Conservation (phyloP, 2,888 invertebrate species). For the Hirtodrosophila histrioides region DNA sequence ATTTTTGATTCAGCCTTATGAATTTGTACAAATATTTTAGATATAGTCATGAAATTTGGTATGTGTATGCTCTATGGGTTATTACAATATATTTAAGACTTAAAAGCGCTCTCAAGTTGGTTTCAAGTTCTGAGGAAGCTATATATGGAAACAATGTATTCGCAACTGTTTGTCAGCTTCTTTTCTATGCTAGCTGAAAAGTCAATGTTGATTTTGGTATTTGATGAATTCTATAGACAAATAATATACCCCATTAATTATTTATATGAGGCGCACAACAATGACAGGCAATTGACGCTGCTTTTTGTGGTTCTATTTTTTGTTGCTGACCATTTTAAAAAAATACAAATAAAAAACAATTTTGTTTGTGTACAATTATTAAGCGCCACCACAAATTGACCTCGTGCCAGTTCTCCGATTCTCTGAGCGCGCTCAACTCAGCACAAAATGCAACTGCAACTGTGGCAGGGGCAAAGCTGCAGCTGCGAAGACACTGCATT, state of each 20-base stretch:
- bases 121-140: too few relatives aligned
- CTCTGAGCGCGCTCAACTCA: constrained; percentile 20
- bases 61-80: too few relatives aligned
- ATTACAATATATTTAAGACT: too few relatives aligned
- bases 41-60: too few relatives aligned
- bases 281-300: constrained; percentile 40
- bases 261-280: constrained; percentile 22
- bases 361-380: constrained; percentile 54
- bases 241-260: constrained; percentile 41
- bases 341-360: too few relatives aligned
- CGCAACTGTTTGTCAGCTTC: too few relatives aligned
- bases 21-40: too few relatives aligned
- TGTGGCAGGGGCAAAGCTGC: not conserved
- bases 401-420: constrained; percentile 56
- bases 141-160: too few relatives aligned
- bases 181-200: not conserved
- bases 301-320: not conserved
- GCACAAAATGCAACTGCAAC: constrained; percentile 35
- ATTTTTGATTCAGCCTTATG: too few relatives aligned
- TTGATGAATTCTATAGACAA: constrained; percentile 15
- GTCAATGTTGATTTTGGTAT: not conserved
- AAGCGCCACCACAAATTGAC: constrained; percentile 70
- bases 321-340: constrained; percentile 2
- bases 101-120: too few relatives aligned
- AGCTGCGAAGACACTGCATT: constrained; percentile 40